phyloP scores from a whole-genome alignment of 2,797 vertebrate genomes.

The Sebastes diaconus region DNA sequence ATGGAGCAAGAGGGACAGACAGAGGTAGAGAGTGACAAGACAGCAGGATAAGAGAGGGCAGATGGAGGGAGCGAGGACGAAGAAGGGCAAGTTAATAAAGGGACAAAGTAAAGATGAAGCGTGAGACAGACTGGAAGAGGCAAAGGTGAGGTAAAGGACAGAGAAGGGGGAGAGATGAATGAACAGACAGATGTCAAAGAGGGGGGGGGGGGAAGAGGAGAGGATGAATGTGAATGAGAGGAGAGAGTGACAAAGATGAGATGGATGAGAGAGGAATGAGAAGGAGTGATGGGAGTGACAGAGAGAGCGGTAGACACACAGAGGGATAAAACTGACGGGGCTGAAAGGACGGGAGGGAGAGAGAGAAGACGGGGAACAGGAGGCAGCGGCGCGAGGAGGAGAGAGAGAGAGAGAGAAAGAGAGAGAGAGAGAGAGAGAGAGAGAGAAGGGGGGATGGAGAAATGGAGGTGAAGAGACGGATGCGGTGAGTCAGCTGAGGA shows the following conservation, averaged over 20 bases:
- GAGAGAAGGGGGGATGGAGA: background rate
- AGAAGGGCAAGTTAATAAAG: constrained; percentile 29
- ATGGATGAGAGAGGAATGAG: constrained; percentile 18
- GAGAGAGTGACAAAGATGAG: constrained; percentile 35
- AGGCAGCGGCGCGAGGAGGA: constrained; percentile 22
- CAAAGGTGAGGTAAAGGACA: constrained; percentile 55
- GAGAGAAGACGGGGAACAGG: constrained; percentile 1
- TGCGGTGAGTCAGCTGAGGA: constrained; percentile 35
- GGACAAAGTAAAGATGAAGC: constrained; percentile 28
- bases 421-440: background rate
- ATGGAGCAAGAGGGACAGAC: background rate
- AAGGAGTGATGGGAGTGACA: constrained; percentile 27
- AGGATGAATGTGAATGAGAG: constrained; percentile 44
- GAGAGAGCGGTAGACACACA: constrained; percentile 12
- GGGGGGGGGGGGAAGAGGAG: background rate
- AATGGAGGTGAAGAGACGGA: constrained; percentile 9
- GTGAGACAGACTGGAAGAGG: constrained; percentile 17
- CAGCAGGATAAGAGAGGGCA: constrained; percentile 12
- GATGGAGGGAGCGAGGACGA: background rate
- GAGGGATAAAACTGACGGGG: constrained; percentile 39
- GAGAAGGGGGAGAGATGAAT: constrained; percentile 17
- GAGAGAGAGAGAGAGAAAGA: constrained; percentile 1
- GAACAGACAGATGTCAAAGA: constrained; percentile 33
- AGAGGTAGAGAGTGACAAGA: background rate
- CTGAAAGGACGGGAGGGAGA: constrained; percentile 30